Base-by-base conservation (phyloP, 64 coral and sea anemone genomes). In the Stylophora pistillata region DNA sequence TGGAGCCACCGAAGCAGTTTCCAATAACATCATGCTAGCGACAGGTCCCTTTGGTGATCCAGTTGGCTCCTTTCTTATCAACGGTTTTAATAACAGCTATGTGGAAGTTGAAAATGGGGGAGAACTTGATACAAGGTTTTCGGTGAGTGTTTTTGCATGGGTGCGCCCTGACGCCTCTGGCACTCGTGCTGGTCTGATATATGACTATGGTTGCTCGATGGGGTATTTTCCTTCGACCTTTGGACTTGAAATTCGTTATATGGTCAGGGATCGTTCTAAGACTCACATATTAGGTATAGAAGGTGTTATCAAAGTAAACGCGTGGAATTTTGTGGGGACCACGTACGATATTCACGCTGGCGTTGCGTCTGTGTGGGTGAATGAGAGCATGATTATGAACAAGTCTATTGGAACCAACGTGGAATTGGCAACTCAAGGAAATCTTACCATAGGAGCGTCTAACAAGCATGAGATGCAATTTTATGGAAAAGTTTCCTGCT, bases 131-230 rank as follows among this genome's bases (percentile, higher is more conserved):
- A 18, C 60, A 15, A 68, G 41, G 58, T 53, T 53, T 37, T 85
- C 81, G 26, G n/a, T 85, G 30, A 63, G 60, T 32, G n/a, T 85
- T 25, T 69, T 85, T 2, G 81, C 59, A 5, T 85, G 83, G 83
- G 55, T 86, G 12, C 53, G 25, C 28, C 83, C 18, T 7, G 41
- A 73, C 34, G 55, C 37, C 2, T 41, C 37, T 41, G 55, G 34
- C 20, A 41, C 23, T 15, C 14, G 37, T 41, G 37, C 37, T 23
- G 83, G 83, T n/a, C 64, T 31, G 12, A 73, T 86, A 21, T 86
- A 55, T 41, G 65, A 86, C 1, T 86, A 72, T 15, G 83, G 52
- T 20, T 72, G 66, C 52, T 72, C 37, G 26, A 55, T 86, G 47
- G 20, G 56, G 58, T 59, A 68, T n/a, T 68, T 23, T 31, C 56